These are phyloP conservation scores for Paguma larvata DNA, from an alignment of 2,797 vertebrate genomes.

Conservation along the genomic window DNA sequence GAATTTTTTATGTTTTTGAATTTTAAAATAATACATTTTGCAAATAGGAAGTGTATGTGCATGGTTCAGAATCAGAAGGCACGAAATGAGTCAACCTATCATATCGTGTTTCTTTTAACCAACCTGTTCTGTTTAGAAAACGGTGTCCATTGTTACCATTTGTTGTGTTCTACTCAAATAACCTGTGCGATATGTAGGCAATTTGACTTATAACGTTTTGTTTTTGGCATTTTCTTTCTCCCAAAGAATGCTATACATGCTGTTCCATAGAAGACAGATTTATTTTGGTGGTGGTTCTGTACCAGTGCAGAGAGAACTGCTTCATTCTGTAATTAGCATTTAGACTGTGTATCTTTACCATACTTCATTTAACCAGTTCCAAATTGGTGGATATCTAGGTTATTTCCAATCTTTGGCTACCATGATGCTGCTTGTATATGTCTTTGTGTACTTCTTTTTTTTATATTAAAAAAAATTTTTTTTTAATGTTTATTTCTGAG, in stretches of 20 bases:
- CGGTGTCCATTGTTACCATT: background rate
- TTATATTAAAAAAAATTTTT: too few relatives aligned
- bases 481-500: too few relatives aligned
- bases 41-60: constrained; percentile 5
- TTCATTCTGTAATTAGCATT: background rate
- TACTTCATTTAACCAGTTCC: background rate
- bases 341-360: background rate
- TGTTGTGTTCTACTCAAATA: background rate
- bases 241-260: background rate
- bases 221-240: background rate
- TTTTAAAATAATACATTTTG: constrained; percentile 47
- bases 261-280: background rate
- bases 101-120: background rate
- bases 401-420: background rate
- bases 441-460: background rate
- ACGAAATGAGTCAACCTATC: background rate
- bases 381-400: background rate
- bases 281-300: background rate
- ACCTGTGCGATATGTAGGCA: background rate
- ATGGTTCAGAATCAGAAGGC: constrained; percentile 29
- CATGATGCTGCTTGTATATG: background rate
- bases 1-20: constrained; percentile 19
- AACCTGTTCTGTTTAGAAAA: background rate
- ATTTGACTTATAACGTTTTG: background rate
- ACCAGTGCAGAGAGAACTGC: background rate